Evolutionary conservation across 2,113 vertebrate species (phyloP), one percentile per base, ranked within the genome.

Genomic region (Solenodon paradoxus): DNA sequence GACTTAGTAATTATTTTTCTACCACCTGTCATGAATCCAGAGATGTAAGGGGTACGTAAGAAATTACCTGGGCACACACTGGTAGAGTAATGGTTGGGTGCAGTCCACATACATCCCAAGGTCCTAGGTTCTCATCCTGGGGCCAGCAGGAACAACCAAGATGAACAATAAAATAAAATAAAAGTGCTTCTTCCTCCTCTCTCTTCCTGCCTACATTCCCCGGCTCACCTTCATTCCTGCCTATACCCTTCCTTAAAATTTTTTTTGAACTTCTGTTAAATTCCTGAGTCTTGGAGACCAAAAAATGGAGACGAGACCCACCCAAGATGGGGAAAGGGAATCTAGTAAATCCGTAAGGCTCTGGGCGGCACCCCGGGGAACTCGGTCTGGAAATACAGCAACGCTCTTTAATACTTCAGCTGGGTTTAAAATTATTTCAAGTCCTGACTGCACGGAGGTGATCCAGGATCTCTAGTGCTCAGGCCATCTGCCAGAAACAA

Each of bases 401-500:
- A 40, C 16, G 38, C 28, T 72, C 47, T 20, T 17, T 64, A 24
- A 77, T 13, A 26, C 35, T 35, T 86, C 69, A 38, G 45, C 45
- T 51, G 68, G 51, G n/a, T 26, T 89, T 92, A 61, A 74, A 78
- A 71, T 68, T 35, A 66, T 88, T 66, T 57, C 86, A 55, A n/a
- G 10, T 24, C 22, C 51, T 75, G 32, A 81, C 0, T 47, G 38
- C 47, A 72, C 12, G 84, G 69, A 91, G 35, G 47, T 78, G 59
- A 90, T 88, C 63, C 40, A 61, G 79, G 53, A 92, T 51, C 90
- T 40, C 51, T 38, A 55, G 61, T 81, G 64, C 16, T 49, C 40
- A 78, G 64, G 49, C 75, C 80, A 93, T 71, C 72, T 92, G 86
- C 86, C 90, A 95, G 30, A 83, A 79, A 45, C 49, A 78, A 79